phyloP scores from a whole-genome alignment of 2,113 vertebrate genomes.

The Drymodes brunneopygia region DNA sequence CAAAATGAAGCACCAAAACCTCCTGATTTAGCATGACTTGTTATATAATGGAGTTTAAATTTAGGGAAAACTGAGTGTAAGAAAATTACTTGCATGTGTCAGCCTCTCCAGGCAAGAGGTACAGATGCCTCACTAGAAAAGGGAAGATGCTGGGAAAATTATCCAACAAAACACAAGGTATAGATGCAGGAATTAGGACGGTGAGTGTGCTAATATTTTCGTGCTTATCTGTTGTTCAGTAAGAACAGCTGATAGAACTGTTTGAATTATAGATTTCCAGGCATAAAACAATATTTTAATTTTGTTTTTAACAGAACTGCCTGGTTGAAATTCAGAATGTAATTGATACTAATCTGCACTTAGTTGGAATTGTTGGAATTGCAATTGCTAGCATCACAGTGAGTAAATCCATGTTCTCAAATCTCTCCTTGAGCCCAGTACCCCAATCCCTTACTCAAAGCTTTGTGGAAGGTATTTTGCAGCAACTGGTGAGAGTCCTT shows the following conservation, averaged over 20 bases:
- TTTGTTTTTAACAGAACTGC: constrained; percentile 79
- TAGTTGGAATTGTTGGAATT: constrained; percentile 91
- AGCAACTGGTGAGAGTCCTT: background rate
- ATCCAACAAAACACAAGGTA: background rate
- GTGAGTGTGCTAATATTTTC: background rate
- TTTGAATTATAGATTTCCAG: background rate
- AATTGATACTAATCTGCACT: constrained; percentile 84
- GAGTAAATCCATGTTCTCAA: constrained; percentile 61
- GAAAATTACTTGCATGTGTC: background rate
- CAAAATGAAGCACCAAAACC: background rate
- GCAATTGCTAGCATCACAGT: constrained; percentile 93
- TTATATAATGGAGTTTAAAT: background rate
- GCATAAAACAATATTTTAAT: background rate
- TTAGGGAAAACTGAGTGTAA: background rate
- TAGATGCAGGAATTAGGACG: background rate
- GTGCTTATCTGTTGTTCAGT: background rate
- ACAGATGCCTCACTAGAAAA: background rate
- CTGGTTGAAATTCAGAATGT: constrained; percentile 81
- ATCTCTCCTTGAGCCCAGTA: background rate
- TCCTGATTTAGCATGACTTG: background rate
- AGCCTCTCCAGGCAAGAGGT: background rate
- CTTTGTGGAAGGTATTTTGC: background rate
- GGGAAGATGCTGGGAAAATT: background rate
- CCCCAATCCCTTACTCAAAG: background rate
- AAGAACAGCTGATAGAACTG: background rate